These are phyloP conservation scores for Hydrolagus affinis DNA, from an alignment of 2,113 vertebrate species.

Conservation along the genomic window DNA sequence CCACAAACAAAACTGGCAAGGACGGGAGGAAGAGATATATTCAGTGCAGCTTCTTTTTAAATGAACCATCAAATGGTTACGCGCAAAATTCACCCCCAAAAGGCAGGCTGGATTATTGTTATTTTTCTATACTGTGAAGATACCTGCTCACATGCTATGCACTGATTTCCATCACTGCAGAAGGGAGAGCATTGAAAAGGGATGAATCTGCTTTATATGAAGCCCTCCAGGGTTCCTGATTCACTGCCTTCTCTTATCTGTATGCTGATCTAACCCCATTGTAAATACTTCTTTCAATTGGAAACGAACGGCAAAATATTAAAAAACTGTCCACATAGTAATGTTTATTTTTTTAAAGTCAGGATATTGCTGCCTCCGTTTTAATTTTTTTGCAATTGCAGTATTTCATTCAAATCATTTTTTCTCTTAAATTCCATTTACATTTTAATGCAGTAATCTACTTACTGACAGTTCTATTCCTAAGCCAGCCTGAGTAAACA, in stretches of 20 bases:
- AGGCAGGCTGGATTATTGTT: background rate
- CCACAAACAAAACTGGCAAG: background rate
- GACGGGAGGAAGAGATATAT: background rate
- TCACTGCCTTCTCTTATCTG: background rate
- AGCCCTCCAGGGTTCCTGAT: background rate
- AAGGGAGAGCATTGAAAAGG: background rate
- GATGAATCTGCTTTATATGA: background rate
- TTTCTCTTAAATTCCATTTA: slow-evolving; percentile 30
- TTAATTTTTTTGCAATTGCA: slow-evolving; percentile 30
- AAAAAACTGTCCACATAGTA: background rate
- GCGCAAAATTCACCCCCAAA: background rate
- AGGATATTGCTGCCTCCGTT: slow-evolving; percentile 8
- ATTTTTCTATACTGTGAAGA: background rate
- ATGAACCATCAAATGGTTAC: background rate
- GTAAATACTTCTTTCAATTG: background rate
- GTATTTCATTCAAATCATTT: slow-evolving; percentile 29
- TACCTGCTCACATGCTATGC: background rate
- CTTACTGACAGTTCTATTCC: slow-evolving; percentile 27
- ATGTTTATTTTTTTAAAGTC: slow-evolving; percentile 21
- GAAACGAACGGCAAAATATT: background rate
- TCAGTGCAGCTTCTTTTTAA: background rate
- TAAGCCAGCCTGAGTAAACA: slow-evolving; percentile 24
- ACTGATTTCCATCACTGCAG: background rate
- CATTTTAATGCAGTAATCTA: slow-evolving; percentile 29
- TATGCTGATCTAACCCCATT: background rate